Conservation (phyloP, 2,888 invertebrate species). For the Biston betularia region DNA sequence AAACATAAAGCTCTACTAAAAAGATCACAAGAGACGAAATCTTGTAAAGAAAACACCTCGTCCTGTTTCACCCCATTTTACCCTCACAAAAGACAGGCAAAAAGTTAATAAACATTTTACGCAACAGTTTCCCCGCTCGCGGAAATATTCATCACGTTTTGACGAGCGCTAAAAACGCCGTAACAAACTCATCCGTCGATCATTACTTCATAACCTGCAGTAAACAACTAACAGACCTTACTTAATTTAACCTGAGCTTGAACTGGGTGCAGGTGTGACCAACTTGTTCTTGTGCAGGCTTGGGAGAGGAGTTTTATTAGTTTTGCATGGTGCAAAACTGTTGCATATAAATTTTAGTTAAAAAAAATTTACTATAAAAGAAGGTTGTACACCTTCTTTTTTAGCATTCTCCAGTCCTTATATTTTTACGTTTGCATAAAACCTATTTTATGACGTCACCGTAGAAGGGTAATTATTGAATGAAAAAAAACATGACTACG, state of each 20-base stretch:
- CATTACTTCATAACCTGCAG: conserved; percentile 44
- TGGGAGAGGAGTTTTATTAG: not conserved
- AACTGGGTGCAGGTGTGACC: conserved; percentile 25
- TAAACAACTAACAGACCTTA: conserved; percentile 37
- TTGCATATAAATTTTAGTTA: too few species aligned
- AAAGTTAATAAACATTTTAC: conserved; percentile 34
- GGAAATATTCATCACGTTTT: conserved; percentile 27
- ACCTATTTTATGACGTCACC: too few species aligned
- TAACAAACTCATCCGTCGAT: conserved; percentile 41
- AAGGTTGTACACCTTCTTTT: too few species aligned
- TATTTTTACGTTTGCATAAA: too few species aligned
- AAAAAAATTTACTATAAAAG: too few species aligned
- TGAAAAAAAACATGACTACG: too few species aligned
- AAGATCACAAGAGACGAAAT: conserved; percentile 16
- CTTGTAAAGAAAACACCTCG: conserved; percentile 16
- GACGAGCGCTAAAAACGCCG: conserved; percentile 29
- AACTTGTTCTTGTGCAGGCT: conserved; percentile 3
- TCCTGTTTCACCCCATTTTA: not conserved
- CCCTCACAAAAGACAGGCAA: conserved; percentile 21
- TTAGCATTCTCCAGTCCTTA: too few species aligned
- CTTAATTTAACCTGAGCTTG: conserved; percentile 52
- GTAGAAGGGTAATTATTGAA: too few species aligned
- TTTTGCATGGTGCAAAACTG: not conserved
- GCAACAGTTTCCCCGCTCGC: conserved; percentile 22
- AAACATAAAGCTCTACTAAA: conserved; percentile 4